Evolutionary conservation across 1,140 invertebrate genomes (phyloP), one percentile per base, ranked within the genome.

Genomic region (Euwallacea fornicatus): DNA sequence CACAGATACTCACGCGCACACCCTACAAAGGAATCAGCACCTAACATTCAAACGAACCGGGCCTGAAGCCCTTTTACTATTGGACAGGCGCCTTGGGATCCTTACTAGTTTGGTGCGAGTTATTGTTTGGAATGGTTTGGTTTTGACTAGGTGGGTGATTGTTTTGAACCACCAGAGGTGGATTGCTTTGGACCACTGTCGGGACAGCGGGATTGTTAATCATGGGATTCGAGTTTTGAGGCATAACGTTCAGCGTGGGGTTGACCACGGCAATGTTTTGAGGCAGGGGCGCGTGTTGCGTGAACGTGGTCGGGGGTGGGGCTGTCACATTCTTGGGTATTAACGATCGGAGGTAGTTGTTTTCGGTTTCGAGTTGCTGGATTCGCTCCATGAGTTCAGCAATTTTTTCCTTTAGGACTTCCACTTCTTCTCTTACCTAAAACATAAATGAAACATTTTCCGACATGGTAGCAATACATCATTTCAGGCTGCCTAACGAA

Each of bases 351-450:
- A 68, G 80, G 47, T 87, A 83, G 21, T 81, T 82, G 79, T 89
- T 89, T 79, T 89, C 88, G 65, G 84, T 83, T 79, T 89, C 87
- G 41, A 89, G 77, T 75, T 86, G 85, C 64, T 82, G 82, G 72
- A 88, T 87, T 75, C 83, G 82, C 65, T 88, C 87, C 79, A 86
- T 84, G 42, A 90, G 80, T 76, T 88, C 86, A 41, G 84, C 83
- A 73, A 90, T 90, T 78, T 88, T 88, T 76, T 88, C 86, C 78
- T 88, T 88, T 6, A 90, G 81, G 7, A 88, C 87, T 75, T 89
- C 88, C n/a, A 90, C 88, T 81, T 90, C 89, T 80, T 89, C 88
- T 21, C 89, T 63, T 77, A 75, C 66, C 66, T 73, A 42, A 6
- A 66, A 46, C 21, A 33, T 33, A 33, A 33, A 33, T 33, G 21